Base-by-base conservation (phyloP, 2,113 vertebrate genomes). In the Oostethus manadensis region DNA sequence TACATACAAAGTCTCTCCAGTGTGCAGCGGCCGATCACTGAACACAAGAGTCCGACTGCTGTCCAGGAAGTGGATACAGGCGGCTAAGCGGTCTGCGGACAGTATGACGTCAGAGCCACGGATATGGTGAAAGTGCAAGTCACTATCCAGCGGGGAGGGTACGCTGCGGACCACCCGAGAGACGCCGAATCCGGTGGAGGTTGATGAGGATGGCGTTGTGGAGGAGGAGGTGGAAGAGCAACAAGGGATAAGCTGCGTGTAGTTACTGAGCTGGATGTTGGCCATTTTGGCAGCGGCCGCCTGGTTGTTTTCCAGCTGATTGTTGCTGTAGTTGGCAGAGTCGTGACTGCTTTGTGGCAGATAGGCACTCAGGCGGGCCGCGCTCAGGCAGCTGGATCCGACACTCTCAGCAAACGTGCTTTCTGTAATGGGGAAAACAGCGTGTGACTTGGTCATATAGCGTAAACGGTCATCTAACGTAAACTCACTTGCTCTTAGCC, bases 291-390 rank as follows among this genome's bases (percentile, higher is more conserved):
- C 94, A 53, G 94, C 88, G 0, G 86, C 94, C 21, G 94, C 95
- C 81, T 96, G 95, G 88, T 92, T 95, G 85, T 92, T 96, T 87
- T 99, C 96, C 48, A 98, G 92, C 84, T 97, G 94, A 18, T 99
- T 97, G 89, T 99, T 99, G 89, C 89, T 97, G 90, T 95, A 94
- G 86, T 99, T 99, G 86, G 95, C 96, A 0, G 95, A 94, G 86
- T 99, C 96, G 2, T 97, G 96, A 92, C 88, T 98, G 89, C 92
- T 93, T 76, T 96, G 94, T 0, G 94, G 94, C 80, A 93, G 91
- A 85, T 94, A 99, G 81, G 94, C 91, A 79, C 93, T 97, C 78
- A 99, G 91, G 7, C 93, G 94, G 56, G 94, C 89, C 0, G 90
- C 90, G 58, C 90, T 93, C 81, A 96, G 88, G 49, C 94, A 93